phyloP scores from a whole-genome alignment of 1,140 invertebrate species.

The Acromyrmex echinatior region DNA sequence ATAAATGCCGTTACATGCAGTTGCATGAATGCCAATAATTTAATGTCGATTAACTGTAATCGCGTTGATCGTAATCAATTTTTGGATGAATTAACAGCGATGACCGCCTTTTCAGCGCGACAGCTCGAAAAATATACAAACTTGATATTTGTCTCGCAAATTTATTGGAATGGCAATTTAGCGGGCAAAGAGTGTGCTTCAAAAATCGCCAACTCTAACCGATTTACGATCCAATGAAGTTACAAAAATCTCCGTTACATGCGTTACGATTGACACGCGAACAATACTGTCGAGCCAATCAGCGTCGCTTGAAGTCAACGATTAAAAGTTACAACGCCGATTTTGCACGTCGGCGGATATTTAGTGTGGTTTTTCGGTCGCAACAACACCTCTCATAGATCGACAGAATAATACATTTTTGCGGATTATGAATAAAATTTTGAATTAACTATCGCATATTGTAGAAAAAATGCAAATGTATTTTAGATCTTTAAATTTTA shows the following conservation, averaged over 20 bases:
- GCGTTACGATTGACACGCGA: slow-evolving; percentile 14
- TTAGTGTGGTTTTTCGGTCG: background rate
- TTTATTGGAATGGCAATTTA: slow-evolving; percentile 17
- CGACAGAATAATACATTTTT: background rate
- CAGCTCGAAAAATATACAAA: slow-evolving; percentile 53
- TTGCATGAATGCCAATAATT: slow-evolving; percentile 55
- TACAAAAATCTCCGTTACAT: slow-evolving; percentile 12
- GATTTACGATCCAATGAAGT: background rate
- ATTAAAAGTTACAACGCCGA: slow-evolving; percentile 36
- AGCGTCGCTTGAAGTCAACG: slow-evolving; percentile 32
- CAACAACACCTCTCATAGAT: slow-evolving; percentile 3
- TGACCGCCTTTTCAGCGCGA: slow-evolving; percentile 46
- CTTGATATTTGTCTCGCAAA: slow-evolving; percentile 52
- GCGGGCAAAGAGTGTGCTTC: background rate
- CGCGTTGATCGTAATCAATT: slow-evolving; percentile 54
- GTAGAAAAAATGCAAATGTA: background rate
- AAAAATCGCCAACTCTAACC: slow-evolving; percentile 7
- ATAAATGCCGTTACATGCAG: slow-evolving; percentile 47
- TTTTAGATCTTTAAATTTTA: too few species aligned
- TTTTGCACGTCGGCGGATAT: background rate
- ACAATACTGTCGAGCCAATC: slow-evolving; percentile 15
- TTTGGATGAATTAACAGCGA: slow-evolving; percentile 58
- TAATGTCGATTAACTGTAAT: slow-evolving; percentile 61
- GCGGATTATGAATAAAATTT: slow-evolving; percentile 1
- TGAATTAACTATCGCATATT: background rate